phyloP scores from a whole-genome alignment of 2,888 invertebrate genomes.

The Lithodes maja region DNA sequence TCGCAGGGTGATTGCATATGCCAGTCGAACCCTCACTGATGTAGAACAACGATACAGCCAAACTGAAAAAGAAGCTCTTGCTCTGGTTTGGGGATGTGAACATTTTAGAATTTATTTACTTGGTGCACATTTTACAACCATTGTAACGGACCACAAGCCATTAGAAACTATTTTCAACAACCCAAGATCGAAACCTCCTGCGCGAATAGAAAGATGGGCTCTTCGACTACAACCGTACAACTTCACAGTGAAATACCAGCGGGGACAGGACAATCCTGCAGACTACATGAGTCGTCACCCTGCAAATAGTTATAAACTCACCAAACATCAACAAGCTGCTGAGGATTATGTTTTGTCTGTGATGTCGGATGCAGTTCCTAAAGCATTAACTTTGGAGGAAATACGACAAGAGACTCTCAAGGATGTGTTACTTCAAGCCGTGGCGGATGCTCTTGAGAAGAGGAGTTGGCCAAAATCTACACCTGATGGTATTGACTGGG shows the following conservation, averaged over 20 bases:
- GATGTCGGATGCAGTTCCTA: background rate
- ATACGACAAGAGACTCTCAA: background rate
- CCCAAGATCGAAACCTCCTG: conserved; percentile 71
- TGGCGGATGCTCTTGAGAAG: background rate
- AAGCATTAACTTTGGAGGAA: background rate
- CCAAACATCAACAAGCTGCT: conserved; percentile 27
- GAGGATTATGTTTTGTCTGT: background rate
- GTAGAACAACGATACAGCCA: background rate
- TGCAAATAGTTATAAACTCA: conserved; percentile 64
- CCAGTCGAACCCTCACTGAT: background rate
- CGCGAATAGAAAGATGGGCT: conserved; percentile 72
- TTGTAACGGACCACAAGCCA: conserved; percentile 72
- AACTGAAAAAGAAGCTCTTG: conserved; percentile 70
- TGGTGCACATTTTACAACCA: conserved; percentile 71
- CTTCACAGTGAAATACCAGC: conserved; percentile 66
- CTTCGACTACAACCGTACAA: conserved; percentile 61
- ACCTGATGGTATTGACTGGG: background rate
- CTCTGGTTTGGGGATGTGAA: conserved; percentile 72
- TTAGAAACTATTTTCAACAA: conserved; percentile 71
- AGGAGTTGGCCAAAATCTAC: background rate
- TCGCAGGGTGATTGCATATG: background rate
- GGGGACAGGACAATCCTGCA: conserved; percentile 71
- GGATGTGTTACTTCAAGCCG: background rate
- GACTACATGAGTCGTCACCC: conserved; percentile 71
- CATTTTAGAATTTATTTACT: conserved; percentile 72